Percentiles rank a stretch among this genome's conserved stretches.
Conservation (phyloP, 2,113 vertebrate genomes). For the Melospiza melodia region DNA sequence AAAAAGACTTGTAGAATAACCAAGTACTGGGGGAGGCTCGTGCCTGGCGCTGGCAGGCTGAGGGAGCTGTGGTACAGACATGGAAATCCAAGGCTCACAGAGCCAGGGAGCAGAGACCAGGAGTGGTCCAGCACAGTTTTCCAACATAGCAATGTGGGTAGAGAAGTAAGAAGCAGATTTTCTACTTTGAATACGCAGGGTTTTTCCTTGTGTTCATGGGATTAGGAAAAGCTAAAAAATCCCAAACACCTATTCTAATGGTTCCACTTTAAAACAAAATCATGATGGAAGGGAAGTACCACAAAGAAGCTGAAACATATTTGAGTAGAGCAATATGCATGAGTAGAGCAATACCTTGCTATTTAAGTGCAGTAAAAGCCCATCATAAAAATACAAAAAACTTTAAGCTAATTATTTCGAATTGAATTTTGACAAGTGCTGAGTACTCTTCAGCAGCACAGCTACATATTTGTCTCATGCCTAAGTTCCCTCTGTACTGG, state of each 20-base stretch:
- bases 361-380: neutral
- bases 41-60: accelerated
- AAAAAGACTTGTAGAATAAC: neutral
- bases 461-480: neutral
- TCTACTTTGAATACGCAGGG: accelerated
- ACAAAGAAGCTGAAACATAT: neutral
- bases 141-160: neutral
- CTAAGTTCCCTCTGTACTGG: neutral
- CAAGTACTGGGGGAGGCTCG: neutral
- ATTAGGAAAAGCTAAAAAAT: neutral
- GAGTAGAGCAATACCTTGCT: neutral
- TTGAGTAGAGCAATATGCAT: neutral
- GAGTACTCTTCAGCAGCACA: neutral
- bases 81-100: neutral
- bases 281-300: neutral
- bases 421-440: neutral
- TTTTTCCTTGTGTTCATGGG: neutral
- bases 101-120: accelerated
- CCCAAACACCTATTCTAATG: neutral
- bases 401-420: neutral
- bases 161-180: neutral
- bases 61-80: accelerated
- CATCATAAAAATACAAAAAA: neutral
- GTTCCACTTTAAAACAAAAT: neutral
- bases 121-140: neutral